Conservation (phyloP, 2,888 invertebrate species). For the Rutpela maculata region DNA sequence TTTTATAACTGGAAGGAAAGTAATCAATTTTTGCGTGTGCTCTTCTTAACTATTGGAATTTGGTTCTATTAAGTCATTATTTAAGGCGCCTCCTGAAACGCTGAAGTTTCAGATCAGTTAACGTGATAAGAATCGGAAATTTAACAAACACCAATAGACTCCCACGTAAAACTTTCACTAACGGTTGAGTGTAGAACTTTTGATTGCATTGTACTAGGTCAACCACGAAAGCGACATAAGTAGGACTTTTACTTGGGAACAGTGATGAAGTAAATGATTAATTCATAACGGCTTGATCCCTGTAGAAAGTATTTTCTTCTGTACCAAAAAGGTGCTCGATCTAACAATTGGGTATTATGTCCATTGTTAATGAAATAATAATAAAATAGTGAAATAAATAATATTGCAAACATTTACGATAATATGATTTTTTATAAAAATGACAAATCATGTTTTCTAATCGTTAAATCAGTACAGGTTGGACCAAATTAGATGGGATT, state of each 20-base stretch:
- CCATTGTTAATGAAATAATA: too few relatives aligned
- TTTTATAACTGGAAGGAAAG: neutral
- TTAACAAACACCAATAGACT: neutral
- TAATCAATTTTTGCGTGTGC: neutral
- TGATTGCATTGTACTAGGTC: slow-evolving; percentile 2
- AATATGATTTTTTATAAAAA: too few relatives aligned
- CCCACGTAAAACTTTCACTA: neutral
- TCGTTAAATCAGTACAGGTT: too few relatives aligned
- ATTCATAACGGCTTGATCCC: neutral
- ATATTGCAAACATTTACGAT: too few relatives aligned
- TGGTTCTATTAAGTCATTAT: slow-evolving; percentile 7
- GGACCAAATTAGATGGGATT: too few relatives aligned
- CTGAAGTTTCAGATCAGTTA: slow-evolving; percentile 7
- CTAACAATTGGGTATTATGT: too few relatives aligned
- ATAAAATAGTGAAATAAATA: too few relatives aligned
- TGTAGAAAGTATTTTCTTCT: neutral
- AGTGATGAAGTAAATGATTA: neutral
- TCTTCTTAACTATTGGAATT: neutral
- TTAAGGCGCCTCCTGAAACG: neutral
- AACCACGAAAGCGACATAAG: neutral
- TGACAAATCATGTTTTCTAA: too few relatives aligned
- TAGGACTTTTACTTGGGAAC: neutral
- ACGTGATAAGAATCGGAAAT: neutral
- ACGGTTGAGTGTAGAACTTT: neutral
- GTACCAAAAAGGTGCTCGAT: too few relatives aligned